Evolutionary conservation across 1,140 invertebrate species (phyloP).

Genomic region (roundworm (Caenorhabditis elegans)): DNA sequence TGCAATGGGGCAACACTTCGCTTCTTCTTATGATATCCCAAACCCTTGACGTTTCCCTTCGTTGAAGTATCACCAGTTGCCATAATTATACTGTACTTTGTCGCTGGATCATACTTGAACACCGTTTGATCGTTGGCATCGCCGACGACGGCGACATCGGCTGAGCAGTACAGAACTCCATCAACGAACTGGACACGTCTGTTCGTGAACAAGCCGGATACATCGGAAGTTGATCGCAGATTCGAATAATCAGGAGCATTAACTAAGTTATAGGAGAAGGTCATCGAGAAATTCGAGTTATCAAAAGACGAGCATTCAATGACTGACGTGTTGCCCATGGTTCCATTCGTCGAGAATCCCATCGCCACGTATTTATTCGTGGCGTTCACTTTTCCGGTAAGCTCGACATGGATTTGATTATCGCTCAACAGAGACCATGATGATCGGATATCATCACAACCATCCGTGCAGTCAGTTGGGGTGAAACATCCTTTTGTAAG

Average conservation of each 20-base stretch:
- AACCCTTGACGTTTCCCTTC: neutral
- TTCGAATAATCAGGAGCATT: neutral
- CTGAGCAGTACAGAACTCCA: neutral
- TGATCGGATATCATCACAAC: neutral
- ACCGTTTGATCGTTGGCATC: neutral
- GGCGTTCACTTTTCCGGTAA: neutral
- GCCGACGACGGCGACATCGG: neutral
- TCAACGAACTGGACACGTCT: neutral
- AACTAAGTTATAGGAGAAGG: neutral
- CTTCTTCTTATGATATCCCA: neutral
- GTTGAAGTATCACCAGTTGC: neutral
- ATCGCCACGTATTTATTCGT: conserved; percentile 3
- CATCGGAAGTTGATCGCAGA: neutral
- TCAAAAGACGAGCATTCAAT: neutral
- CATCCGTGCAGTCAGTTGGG: neutral
- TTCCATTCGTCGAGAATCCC: neutral
- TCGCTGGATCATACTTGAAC: neutral
- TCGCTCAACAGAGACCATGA: neutral
- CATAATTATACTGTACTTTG: conserved; percentile 12
- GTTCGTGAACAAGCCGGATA: neutral
- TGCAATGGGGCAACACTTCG: neutral
- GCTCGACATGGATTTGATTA: neutral
- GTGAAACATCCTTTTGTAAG: neutral
- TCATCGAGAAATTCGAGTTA: neutral
- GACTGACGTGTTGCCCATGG: neutral